Conservation (phyloP, 2,888 invertebrate genomes). For the Lasiommata megera region DNA sequence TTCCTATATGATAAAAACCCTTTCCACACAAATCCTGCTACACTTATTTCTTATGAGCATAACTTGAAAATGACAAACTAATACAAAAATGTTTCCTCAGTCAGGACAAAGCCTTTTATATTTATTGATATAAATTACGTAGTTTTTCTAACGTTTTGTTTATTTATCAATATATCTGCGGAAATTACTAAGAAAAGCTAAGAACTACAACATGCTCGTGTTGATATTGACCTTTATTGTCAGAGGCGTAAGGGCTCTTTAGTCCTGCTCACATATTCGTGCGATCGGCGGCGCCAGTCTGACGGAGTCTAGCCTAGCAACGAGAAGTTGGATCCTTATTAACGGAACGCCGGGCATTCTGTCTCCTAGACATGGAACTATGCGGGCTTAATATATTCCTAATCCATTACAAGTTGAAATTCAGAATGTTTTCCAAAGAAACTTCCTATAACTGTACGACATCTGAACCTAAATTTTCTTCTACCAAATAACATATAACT, state of each 20-base stretch:
- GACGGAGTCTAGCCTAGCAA: conserved; percentile 17
- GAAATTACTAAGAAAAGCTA: background rate
- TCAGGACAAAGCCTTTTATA: too few species aligned
- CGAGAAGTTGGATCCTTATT: conserved; percentile 15
- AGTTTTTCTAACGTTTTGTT: too few species aligned
- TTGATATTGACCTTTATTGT: background rate
- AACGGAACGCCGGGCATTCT: conserved; percentile 18
- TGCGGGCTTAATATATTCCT: background rate
- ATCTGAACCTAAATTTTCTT: too few species aligned
- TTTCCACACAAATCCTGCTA: too few species aligned
- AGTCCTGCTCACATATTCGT: background rate
- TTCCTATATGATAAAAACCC: too few species aligned
- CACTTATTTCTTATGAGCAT: too few species aligned
- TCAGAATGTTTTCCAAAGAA: background rate
- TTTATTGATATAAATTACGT: too few species aligned
- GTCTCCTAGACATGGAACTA: conserved; percentile 26
- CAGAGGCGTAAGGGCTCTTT: background rate
- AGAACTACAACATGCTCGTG: too few species aligned
- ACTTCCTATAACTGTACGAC: too few species aligned
- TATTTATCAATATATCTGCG: background rate
- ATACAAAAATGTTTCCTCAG: too few species aligned
- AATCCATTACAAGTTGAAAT: background rate
- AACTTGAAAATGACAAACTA: too few species aligned
- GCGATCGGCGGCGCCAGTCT: conserved; percentile 10
- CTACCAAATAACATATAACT: too few species aligned